Conservation (phyloP, 2,113 vertebrate genomes). For the Macrotis lagotis region DNA sequence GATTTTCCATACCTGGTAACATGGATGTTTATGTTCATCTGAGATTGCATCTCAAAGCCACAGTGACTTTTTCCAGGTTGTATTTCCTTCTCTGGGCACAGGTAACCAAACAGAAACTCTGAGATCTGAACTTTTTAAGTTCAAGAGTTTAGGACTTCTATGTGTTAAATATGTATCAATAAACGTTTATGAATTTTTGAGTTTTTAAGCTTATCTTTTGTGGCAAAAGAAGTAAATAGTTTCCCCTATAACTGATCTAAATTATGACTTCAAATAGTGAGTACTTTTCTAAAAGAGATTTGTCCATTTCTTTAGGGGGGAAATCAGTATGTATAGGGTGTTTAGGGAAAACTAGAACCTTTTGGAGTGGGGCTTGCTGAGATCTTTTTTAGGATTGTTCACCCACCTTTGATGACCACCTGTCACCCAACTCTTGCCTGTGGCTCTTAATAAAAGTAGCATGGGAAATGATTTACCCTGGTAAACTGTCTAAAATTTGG, state of each 20-base stretch:
- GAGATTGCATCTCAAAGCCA: neutral
- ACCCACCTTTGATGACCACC: neutral
- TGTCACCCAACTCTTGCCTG: neutral
- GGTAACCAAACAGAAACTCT: neutral
- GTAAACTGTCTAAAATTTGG: neutral
- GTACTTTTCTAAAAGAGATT: neutral
- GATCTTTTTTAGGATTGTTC: neutral
- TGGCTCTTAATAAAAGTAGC: neutral
- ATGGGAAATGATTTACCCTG: too few species aligned
- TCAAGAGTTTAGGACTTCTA: neutral
- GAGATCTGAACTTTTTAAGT: neutral
- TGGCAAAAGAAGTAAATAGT: neutral
- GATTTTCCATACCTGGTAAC: neutral
- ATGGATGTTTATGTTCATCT: neutral
- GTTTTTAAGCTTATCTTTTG: neutral
- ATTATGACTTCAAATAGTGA: neutral
- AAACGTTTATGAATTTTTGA: neutral
- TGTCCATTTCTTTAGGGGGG: neutral
- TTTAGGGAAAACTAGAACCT: neutral
- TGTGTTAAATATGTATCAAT: neutral
- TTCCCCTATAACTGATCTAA: neutral
- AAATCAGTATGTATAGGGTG: neutral
- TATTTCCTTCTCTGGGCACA: neutral
- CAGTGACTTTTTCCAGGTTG: neutral
- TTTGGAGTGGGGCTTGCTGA: too few species aligned